Evolutionary conservation across 2,797 vertebrate species (phyloP).

Genomic region (Mormyrops boulengeri): DNA sequence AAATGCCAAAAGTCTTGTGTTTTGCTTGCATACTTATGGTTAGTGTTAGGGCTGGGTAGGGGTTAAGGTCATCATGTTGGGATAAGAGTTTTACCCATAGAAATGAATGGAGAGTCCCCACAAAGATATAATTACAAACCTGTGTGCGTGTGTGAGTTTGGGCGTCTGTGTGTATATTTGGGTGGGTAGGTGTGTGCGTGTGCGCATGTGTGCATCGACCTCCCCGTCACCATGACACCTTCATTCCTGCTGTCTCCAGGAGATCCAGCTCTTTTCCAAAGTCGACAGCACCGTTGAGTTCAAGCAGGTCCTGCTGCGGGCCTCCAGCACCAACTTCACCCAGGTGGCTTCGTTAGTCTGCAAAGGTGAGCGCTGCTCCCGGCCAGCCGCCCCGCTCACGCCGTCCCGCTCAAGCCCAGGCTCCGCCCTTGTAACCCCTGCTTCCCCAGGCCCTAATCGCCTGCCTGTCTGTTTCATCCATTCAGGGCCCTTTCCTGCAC

Average conservation of each 20-base stretch:
- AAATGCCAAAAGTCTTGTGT: too few relatives aligned
- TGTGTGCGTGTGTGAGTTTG: too few relatives aligned
- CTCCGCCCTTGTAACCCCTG: not conserved
- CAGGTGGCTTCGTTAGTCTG: slow-evolving; percentile 81
- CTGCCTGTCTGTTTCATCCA: not conserved
- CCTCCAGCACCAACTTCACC: slow-evolving; percentile 80
- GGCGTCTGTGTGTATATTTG: not conserved
- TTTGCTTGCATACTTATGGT: too few relatives aligned
- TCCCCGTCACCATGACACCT: not conserved
- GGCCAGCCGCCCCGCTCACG: not conserved
- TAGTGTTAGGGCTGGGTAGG: too few relatives aligned
- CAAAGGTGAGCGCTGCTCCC: slow-evolving; percentile 30
- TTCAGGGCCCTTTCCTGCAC: slow-evolving; percentile 62
- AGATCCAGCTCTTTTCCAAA: slow-evolving; percentile 73
- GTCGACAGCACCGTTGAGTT: slow-evolving; percentile 68
- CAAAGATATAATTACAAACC: too few relatives aligned
- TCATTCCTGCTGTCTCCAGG: slow-evolving; percentile 55
- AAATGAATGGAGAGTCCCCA: too few relatives aligned
- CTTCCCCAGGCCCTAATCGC: not conserved
- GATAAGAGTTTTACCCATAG: too few relatives aligned
- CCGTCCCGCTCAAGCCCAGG: not conserved
- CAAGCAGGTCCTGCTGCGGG: slow-evolving; percentile 70
- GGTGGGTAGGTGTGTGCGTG: not conserved
- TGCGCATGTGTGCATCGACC: not conserved
- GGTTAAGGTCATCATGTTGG: too few relatives aligned